Base-by-base conservation (phyloP, 2,888 invertebrate species). In the Xanthorhoe designata region DNA sequence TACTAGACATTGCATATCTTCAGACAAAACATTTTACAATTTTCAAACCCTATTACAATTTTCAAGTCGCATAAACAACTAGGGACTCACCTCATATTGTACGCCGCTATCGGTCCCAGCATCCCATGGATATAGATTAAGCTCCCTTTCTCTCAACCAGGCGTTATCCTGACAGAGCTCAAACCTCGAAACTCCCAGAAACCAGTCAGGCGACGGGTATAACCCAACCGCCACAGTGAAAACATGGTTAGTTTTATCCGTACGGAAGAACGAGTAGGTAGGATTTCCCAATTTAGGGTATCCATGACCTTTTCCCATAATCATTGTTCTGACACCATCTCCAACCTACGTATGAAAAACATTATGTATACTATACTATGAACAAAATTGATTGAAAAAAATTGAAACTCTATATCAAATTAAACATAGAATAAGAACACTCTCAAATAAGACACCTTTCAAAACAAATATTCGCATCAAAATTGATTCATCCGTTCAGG, bases 31-130 rank as follows among this genome's bases (percentile, higher is more conserved):
- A 3, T n/a, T n/a, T n/a, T n/a, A n/a, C n/a, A n/a, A n/a, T n/a
- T n/a, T n/a, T n/a, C n/a, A n/a, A n/a, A n/a, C n/a, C n/a, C n/a
- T n/a, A n/a, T n/a, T n/a, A n/a, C n/a, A n/a, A n/a, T n/a, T n/a
- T n/a, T n/a, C n/a, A n/a, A n/a, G n/a, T n/a, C n/a, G 13, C 38
- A 42, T 13, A 4, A 13, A 24, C n/a, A 24, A 24, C 4, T 24
- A 24, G 24, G 24, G 13, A 13, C 24, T 63, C 51, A 71, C 97
- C 96, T 97, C 96, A 82, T 99, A 99, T 1, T 97, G 96, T 5
- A 98, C 95, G 0, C 99, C 99, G 78, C 95, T 95, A 80, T 99
- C 99, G 1, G 99, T 99, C 0, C 99, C 99, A 47, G 98, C 98
- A 89, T 99, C 99, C 95, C 97, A 98, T 0, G 99, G 99, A 83